Evolutionary conservation across 2,113 vertebrate species (phyloP), one percentile per base, ranked within the genome.

Genomic region (Cygnus atratus): DNA sequence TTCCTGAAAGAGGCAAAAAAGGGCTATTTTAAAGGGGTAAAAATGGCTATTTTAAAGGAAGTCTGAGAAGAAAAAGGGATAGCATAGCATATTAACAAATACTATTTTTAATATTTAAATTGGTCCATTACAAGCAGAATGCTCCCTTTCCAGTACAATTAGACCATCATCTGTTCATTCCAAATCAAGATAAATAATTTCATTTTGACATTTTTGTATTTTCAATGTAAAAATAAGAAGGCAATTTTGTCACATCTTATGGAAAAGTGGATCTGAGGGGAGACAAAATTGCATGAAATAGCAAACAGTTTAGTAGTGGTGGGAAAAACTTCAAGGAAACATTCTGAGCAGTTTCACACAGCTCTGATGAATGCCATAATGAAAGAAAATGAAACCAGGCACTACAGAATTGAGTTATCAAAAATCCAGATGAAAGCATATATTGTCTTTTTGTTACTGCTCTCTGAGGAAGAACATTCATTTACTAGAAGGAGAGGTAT

Each of bases 341-440:
- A 87, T 91, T 90, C 59, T 79, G 31, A 93, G 28, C n/a, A 82
- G 70, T 86, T 84, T 90, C 86, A 70, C 61, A 88, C 39, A 76
- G 86, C 70, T 87, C 84, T 89, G 84, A 93, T 89, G 80, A 96
- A 93, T 63, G 68, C 86, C 48, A 37, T 91, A 96, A 97, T 93
- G 84, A 92, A 92, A 92, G 86, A 92, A 93, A 96, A 95, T 88
- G 41, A 96, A 96, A 86, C 31, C 81, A 93, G 66, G 50, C 62
- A 70, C 10, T 26, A 29, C 37, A 70, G 86, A 91, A 84, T 2
- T 2, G 39, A 88, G 79, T 95, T 66, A 95, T 66, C 77, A 92
- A 70, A 93, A 95, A 75, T 52, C n/a, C 3, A 0, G 33, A 71
- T 75, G 84, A 88, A 95, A 95, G 84, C 48, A 24, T 3, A 0